A percentile compares a stretch with the other conserved stretches of the same genome.
phyloP scores from a whole-genome alignment of 2,797 vertebrate species.

The Channa striata region DNA sequence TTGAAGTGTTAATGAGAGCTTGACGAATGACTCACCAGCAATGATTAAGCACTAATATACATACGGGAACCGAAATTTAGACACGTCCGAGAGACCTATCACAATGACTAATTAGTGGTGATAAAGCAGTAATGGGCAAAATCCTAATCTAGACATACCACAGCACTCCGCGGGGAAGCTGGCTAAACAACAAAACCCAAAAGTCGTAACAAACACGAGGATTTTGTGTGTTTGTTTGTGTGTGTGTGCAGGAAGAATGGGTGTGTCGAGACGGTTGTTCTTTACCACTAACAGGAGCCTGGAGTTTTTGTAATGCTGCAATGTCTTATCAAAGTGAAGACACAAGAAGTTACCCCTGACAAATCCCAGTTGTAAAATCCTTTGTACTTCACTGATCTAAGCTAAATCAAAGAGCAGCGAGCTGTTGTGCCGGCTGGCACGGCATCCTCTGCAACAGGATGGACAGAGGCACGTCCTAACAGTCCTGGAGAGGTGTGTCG shows the following conservation, averaged over 20 bases:
- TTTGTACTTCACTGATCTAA: slow-evolving; percentile 69
- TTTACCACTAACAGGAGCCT: slow-evolving; percentile 20
- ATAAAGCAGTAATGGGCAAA: slow-evolving; percentile 61
- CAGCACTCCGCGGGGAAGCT: slow-evolving; percentile 34
- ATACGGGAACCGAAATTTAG: slow-evolving; percentile 46
- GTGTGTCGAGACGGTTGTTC: slow-evolving; percentile 14
- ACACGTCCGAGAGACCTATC: slow-evolving; percentile 51
- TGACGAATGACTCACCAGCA: slow-evolving; percentile 65
- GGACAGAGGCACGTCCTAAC: slow-evolving; percentile 48
- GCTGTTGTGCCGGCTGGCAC: slow-evolving; percentile 39
- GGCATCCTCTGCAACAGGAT: slow-evolving; percentile 20
- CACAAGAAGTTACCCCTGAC: slow-evolving; percentile 57
- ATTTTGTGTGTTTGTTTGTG: slow-evolving; percentile 44
- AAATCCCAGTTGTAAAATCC: slow-evolving; percentile 65
- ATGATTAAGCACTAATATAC: slow-evolving; percentile 66
- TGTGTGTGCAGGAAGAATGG: slow-evolving; percentile 7
- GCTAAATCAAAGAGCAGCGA: slow-evolving; percentile 64
- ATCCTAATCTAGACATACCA: slow-evolving; percentile 50
- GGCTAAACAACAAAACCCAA: slow-evolving; percentile 47
- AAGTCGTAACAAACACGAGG: slow-evolving; percentile 42
- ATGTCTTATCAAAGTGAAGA: slow-evolving; percentile 68
- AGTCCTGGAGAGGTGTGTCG: slow-evolving; percentile 28
- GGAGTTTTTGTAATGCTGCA: slow-evolving; percentile 52
- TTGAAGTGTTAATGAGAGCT: slow-evolving; percentile 71
- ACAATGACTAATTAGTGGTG: slow-evolving; percentile 63